Conservation (phyloP, 1,140 invertebrate species). For the Macrobrachium rosenbergii region DNA sequence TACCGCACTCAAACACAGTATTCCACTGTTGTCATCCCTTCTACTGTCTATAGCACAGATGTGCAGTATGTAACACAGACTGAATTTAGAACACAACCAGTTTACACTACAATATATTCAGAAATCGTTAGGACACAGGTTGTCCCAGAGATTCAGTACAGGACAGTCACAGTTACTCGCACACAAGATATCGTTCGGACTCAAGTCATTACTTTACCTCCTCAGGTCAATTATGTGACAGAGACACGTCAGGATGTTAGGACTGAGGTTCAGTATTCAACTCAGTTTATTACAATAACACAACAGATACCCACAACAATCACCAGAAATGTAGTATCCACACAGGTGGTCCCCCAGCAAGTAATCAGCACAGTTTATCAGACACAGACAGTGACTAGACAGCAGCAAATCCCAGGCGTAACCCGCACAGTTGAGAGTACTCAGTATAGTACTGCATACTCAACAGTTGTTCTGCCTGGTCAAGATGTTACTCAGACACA, state of each 20-base stretch:
- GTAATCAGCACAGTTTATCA: slow-evolving; percentile 55
- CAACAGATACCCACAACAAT: slow-evolving; percentile 54
- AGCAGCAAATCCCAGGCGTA: slow-evolving; percentile 51
- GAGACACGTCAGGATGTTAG: slow-evolving; percentile 34
- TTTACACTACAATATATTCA: slow-evolving; percentile 44
- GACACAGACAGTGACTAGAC: slow-evolving; percentile 51
- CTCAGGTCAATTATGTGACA: slow-evolving; percentile 56
- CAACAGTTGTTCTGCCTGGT: slow-evolving; percentile 39
- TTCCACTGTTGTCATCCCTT: slow-evolving; percentile 48
- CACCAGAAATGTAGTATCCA: slow-evolving; percentile 55
- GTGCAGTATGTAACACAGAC: slow-evolving; percentile 50
- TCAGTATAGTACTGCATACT: slow-evolving; percentile 48
- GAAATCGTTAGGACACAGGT: slow-evolving; percentile 43
- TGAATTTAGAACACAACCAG: slow-evolving; percentile 19
- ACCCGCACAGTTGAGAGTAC: slow-evolving; percentile 52
- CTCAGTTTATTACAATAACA: slow-evolving; percentile 38
- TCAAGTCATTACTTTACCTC: slow-evolving; percentile 47
- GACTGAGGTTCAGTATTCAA: slow-evolving; percentile 52
- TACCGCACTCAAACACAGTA: slow-evolving; percentile 49
- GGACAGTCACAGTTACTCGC: slow-evolving; percentile 41
- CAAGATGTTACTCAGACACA: slow-evolving; percentile 16
- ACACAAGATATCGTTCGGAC: slow-evolving; percentile 46
- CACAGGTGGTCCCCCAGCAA: slow-evolving; percentile 52
- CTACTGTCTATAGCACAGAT: slow-evolving; percentile 48
- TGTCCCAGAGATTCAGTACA: slow-evolving; percentile 24